These are phyloP conservation scores for Neoarius graeffei DNA, from an alignment of 2,113 vertebrate species.

Conservation along the genomic window DNA sequence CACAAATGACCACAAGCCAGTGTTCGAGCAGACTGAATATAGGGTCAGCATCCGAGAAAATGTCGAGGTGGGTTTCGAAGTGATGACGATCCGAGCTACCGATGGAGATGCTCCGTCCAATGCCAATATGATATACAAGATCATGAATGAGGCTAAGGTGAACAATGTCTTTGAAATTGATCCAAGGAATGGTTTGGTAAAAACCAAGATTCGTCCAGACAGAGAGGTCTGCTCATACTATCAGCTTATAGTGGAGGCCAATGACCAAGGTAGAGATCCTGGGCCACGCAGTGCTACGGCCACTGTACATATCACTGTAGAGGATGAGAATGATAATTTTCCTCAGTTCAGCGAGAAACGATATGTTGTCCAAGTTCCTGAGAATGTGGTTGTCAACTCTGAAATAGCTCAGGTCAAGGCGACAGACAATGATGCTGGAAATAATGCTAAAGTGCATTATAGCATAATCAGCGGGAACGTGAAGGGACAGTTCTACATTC, in stretches of 20 bases:
- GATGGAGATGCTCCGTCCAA: constrained; percentile 85
- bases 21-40: constrained; percentile 85
- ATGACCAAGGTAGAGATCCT: constrained; percentile 84
- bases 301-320: constrained; percentile 80
- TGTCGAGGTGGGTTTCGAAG: constrained; percentile 84
- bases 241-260: constrained; percentile 82
- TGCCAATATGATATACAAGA: constrained; percentile 84
- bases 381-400: constrained; percentile 77
- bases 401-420: constrained; percentile 81
- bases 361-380: constrained; percentile 81
- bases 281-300: constrained; percentile 81
- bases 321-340: constrained; percentile 88
- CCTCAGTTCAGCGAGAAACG: constrained; percentile 86
- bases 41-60: constrained; percentile 84
- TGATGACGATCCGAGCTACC: constrained; percentile 83
- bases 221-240: constrained; percentile 77
- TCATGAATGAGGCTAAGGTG: constrained; percentile 66
- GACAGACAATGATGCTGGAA: constrained; percentile 80
- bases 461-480: constrained; percentile 87
- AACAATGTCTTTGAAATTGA: constrained; percentile 82
- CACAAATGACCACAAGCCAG: constrained; percentile 82
- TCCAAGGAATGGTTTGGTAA: constrained; percentile 78
- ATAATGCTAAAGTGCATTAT: constrained; percentile 84
- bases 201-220: constrained; percentile 75
- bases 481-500: constrained; percentile 85